phyloP scores from a whole-genome alignment of 2,888 invertebrate species.

The Stomorhina lunata region DNA sequence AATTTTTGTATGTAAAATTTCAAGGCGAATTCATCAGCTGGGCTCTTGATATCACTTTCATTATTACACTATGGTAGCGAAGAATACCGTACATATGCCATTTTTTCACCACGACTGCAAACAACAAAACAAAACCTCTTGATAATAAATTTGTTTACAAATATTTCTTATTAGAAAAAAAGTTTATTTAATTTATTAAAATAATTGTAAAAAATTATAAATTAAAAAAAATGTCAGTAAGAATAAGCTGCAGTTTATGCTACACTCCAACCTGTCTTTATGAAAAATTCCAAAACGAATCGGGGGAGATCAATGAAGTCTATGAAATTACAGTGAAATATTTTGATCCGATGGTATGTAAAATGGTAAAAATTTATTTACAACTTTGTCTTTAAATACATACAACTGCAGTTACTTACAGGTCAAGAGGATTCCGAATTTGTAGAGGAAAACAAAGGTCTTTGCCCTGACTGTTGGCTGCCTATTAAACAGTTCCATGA shows the following conservation, averaged over 20 bases:
- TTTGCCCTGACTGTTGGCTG: conserved; percentile 28
- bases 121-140: too few relatives aligned
- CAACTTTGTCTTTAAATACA: neutral
- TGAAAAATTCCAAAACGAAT: conserved; percentile 9
- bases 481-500: conserved; percentile 32
- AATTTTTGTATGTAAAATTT: too few relatives aligned
- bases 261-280: neutral
- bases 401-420: neutral
- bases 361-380: neutral
- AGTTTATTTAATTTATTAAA: too few relatives aligned
- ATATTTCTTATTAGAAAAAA: too few relatives aligned
- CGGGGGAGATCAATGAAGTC: conserved; percentile 27
- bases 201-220: neutral
- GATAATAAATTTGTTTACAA: too few relatives aligned
- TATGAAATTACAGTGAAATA: conserved; percentile 56
- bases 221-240: conserved; percentile 6
- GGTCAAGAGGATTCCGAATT: neutral
- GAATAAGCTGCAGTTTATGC: conserved; percentile 24
- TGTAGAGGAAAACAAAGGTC: neutral
- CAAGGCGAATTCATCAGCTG: too few relatives aligned
- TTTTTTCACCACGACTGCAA: too few relatives aligned
- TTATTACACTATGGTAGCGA: too few relatives aligned
- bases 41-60: too few relatives aligned
- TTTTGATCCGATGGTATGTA: conserved; percentile 51
- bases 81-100: too few relatives aligned